A percentile compares a stretch with the other conserved stretches of the same genome.
These are phyloP conservation scores for Otus sunia DNA, from an alignment of 2,113 vertebrate genomes.

Conservation along the genomic window DNA sequence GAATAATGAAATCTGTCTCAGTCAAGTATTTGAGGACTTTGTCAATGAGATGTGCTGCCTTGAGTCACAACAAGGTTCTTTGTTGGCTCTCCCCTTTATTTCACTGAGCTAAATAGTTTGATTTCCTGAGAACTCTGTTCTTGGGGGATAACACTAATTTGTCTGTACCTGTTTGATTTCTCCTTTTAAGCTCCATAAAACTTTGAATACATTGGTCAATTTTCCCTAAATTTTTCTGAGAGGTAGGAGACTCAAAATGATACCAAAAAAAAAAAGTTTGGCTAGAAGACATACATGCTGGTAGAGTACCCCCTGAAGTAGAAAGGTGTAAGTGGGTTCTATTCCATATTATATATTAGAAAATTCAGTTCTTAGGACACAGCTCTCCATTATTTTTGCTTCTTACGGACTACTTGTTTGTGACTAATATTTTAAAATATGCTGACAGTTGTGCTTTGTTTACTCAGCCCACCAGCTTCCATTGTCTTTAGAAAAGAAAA, in stretches of 20 bases:
- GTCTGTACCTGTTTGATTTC: not conserved
- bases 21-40: not conserved
- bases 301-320: not conserved
- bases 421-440: conserved; percentile 26
- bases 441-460: conserved; percentile 49
- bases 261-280: not conserved
- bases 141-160: not conserved
- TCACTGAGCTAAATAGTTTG: not conserved
- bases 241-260: not conserved
- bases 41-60: not conserved
- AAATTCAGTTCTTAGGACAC: not conserved
- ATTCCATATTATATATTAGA: not conserved
- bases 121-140: not conserved
- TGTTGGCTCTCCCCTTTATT: not conserved
- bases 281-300: not conserved
- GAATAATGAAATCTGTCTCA: not conserved
- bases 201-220: not conserved
- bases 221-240: not conserved
- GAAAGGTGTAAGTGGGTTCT: not conserved
- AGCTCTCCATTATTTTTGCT: not conserved
- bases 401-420: not conserved
- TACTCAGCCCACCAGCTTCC: conserved; percentile 5
- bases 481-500: conserved; percentile 42
- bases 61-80: not conserved
- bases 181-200: not conserved